Percentiles rank a stretch among this genome's conserved stretches.
phyloP scores from a whole-genome alignment of 1,140 invertebrate species.

The Orchestia grillus region DNA sequence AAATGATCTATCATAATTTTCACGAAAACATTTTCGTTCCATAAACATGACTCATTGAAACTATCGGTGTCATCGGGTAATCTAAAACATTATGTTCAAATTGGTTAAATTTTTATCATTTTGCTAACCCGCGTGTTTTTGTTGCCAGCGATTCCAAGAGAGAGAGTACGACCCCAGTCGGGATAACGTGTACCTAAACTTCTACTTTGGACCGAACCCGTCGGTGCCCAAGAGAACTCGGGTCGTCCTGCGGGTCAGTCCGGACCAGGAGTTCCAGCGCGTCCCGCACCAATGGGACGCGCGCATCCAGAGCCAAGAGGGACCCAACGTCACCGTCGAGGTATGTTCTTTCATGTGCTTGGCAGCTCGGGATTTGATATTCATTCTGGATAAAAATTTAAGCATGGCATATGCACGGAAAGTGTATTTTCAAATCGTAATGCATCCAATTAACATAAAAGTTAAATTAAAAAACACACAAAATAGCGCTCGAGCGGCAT shows the following conservation, averaged over 20 bases:
- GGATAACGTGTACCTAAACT: constrained; percentile 71
- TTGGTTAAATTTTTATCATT: too few relatives aligned
- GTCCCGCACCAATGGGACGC: constrained; percentile 73
- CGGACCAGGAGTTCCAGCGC: constrained; percentile 72
- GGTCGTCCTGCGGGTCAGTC: constrained; percentile 73
- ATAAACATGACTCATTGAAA: too few relatives aligned
- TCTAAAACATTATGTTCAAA: too few relatives aligned
- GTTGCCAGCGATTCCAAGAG: constrained; percentile 69
- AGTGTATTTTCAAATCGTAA: not conserved
- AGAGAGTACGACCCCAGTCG: constrained; percentile 69
- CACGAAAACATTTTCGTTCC: too few relatives aligned
- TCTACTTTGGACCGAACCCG: constrained; percentile 74
- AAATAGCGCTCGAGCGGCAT: not conserved
- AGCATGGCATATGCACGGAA: not conserved
- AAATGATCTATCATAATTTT: too few relatives aligned
- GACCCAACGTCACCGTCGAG: constrained; percentile 74
- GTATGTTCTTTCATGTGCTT: constrained; percentile 69
- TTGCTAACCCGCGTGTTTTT: too few relatives aligned
- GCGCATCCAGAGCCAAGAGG: constrained; percentile 73
- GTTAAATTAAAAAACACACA: not conserved
- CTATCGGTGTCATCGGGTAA: too few relatives aligned
- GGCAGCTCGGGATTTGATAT: not conserved
- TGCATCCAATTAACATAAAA: not conserved
- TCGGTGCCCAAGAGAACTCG: constrained; percentile 77
- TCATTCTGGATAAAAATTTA: not conserved